A percentile compares a stretch with the other conserved stretches of the same genome.
Conservation (phyloP, 64 coral and sea anemone species). For the Pocillopora verrucosa region DNA sequence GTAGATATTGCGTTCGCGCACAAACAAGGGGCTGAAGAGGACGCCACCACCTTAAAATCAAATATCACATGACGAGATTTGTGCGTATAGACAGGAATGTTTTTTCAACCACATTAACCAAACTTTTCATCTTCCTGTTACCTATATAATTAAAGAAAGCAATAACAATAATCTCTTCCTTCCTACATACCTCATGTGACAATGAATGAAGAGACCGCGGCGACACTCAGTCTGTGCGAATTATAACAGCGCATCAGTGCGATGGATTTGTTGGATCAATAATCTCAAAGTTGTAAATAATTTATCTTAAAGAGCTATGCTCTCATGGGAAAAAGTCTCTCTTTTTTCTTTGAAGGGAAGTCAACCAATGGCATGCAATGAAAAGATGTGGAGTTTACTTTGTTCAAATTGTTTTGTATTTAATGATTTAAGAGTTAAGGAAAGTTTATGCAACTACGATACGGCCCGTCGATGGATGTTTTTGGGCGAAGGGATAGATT, state of each 20-base stretch:
- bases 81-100: not conserved
- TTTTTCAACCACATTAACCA: not conserved
- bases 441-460: not conserved
- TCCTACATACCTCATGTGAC: conserved; percentile 22
- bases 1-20: too few species aligned
- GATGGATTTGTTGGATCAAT: conserved; percentile 39
- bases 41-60: not conserved
- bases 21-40: too few species aligned
- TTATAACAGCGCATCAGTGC: conserved; percentile 3
- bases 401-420: not conserved
- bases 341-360: not conserved
- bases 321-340: not conserved
- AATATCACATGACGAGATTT: conserved; percentile 2
- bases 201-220: conserved; percentile 29
- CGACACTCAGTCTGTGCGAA: conserved; percentile 32
- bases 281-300: conserved; percentile 6
- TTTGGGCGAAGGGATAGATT: too few species aligned
- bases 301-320: conserved; percentile 9
- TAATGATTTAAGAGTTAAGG: not conserved
- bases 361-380: not conserved
- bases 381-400: not conserved
- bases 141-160: conserved; percentile 14
- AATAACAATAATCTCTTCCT: conserved; percentile 43
- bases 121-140: conserved; percentile 1
- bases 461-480: too few species aligned